A percentile compares a stretch with the other conserved stretches of the same genome.
Evolutionary conservation across 2,797 vertebrate species (phyloP).

Genomic region (Columba guinea): DNA sequence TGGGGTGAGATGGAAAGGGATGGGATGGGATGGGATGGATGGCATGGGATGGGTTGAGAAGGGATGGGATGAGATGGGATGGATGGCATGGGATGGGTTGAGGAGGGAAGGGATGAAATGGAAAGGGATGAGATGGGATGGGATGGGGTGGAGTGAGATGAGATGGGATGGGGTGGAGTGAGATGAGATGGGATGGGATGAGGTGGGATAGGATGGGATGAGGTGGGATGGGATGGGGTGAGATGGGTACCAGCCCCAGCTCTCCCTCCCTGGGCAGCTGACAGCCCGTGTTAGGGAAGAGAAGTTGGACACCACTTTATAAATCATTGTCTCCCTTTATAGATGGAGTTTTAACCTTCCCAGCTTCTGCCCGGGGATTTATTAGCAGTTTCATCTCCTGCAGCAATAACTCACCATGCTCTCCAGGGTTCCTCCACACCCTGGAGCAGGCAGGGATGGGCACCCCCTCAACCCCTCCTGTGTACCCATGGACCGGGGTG

Average conservation of each 20-base stretch:
- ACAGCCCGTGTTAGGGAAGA: not conserved
- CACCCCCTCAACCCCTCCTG: not conserved
- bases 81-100: no score
- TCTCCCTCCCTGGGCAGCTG: fast-evolving
- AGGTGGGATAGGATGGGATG: not conserved
- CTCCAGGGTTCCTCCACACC: not conserved
- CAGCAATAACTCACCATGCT: slow-evolving; percentile 62
- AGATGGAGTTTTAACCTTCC: slow-evolving; percentile 65
- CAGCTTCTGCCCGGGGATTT: slow-evolving; percentile 67
- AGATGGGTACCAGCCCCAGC: fast-evolving
- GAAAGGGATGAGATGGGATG: not conserved
- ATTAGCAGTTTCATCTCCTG: slow-evolving; percentile 66
- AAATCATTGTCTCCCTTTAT: slow-evolving; percentile 56
- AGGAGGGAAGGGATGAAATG: not conserved
- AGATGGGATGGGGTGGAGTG: not conserved
- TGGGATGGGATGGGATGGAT: not conserved
- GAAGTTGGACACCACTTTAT: slow-evolving; percentile 41
- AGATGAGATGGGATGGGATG: no score
- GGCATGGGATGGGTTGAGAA: no score
- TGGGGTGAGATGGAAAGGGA: not conserved
- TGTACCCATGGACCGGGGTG: not conserved
- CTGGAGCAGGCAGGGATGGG: no score
- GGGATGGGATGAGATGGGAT: not conserved
- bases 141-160: not conserved
- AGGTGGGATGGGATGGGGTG: no score